Evolutionary conservation across 2,797 vertebrate genomes (phyloP), one percentile per base, ranked within the genome.

Genomic region (Chromis chromis): DNA sequence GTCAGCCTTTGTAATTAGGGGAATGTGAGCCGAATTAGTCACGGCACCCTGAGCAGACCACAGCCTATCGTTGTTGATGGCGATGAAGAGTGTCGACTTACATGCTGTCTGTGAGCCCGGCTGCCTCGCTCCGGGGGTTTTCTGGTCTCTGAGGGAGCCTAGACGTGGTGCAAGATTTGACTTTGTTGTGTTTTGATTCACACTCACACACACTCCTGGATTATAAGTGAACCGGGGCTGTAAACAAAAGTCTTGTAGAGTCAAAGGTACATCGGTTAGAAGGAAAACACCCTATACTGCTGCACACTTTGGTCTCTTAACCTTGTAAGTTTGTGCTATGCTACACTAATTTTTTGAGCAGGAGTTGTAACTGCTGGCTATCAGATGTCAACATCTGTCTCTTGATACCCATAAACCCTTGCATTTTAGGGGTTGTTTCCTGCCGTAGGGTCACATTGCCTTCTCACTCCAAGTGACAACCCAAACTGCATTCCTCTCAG

Each of bases 21-120:
- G 82, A 89, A 90, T 70, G 76, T 89, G 90, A 88, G 78, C 82
- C 84, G 84, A 81, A 71, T 92, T 84, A 81, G 86, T 86, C 70
- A 63, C 22, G 59, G 39, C 74, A n/a, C 65, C 5, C 14, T 3
- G 76, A 70, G 61, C 74, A 21, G 68, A 54, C 76, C 65, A 0
- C 72, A 27, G 79, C 19, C 75, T 70, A 25, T 4, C 11, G 56
- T 56, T 31, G 57, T 22, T 9, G 65, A 31, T 7, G 46, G 59
- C 2, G 73, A 69, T 73, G 78, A 69, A 71, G 78, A 69, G 88
- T 88, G 83, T 89, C 78, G 24, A 70, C 74, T 84, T 88, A 79
- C 78, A 62, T 12, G 1, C 42, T 25, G 79, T 69, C 55, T 74
- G 67, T 33, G 79, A 56, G 70, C 49, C 27, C 68, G 31, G 48